Percentiles rank a stretch among this genome's conserved stretches.
phyloP scores from a whole-genome alignment of 2,113 vertebrate species.

The Perca fluviatilis region DNA sequence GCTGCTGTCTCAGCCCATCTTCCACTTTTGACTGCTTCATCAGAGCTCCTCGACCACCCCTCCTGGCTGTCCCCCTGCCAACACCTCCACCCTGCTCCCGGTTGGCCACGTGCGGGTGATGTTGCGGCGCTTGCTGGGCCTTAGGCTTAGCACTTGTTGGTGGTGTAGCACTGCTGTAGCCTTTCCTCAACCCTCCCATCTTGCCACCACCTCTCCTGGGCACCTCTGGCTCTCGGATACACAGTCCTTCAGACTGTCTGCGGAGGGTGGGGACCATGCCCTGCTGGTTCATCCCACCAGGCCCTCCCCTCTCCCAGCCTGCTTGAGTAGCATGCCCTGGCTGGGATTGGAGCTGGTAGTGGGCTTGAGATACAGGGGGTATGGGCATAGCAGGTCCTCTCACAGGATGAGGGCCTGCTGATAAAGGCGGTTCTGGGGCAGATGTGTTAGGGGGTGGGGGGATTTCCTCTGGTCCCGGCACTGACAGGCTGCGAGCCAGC shows the following conservation, averaged over 20 bases:
- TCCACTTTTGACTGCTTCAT: conserved; percentile 94
- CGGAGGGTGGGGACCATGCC: conserved; percentile 77
- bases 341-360: conserved; percentile 80
- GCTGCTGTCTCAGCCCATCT: conserved; percentile 74
- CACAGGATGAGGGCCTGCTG: conserved; percentile 84
- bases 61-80: conserved; percentile 61
- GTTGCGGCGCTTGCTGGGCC: conserved; percentile 71
- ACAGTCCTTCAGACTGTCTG: conserved; percentile 75
- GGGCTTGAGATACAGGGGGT: conserved; percentile 75
- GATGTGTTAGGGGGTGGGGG: conserved; percentile 93
- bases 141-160: conserved; percentile 82
- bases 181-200: conserved; percentile 83
- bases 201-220: conserved; percentile 82
- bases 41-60: conserved; percentile 89
- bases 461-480: conserved; percentile 93
- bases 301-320: conserved; percentile 75
- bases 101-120: conserved; percentile 59
- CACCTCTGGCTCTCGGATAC: conserved; percentile 75
- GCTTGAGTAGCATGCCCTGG: conserved; percentile 68
- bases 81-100: conserved; percentile 66
- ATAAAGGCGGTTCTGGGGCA: conserved; percentile 91
- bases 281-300: conserved; percentile 71
- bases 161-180: conserved; percentile 85
- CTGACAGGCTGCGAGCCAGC: conserved; percentile 92
- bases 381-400: conserved; percentile 79